Evolutionary conservation across 2,113 vertebrate species (phyloP), one percentile per base, ranked within the genome.

Genomic region (Suricata suricatta): DNA sequence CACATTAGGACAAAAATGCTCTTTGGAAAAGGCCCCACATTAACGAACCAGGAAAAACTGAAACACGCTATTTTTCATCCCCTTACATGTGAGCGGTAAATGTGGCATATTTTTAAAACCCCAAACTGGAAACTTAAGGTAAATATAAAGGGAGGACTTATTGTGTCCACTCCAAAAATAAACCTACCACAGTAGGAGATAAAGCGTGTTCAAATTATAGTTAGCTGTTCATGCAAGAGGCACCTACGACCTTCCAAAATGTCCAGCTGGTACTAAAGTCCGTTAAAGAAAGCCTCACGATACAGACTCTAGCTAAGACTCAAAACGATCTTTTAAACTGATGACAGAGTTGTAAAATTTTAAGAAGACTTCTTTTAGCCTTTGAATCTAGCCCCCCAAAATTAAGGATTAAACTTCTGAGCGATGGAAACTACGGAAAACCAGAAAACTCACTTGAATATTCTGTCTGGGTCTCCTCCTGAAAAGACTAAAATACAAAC

Each of bases 401-500:
- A 71, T 52, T 83, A 57, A 85, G 25, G 13, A 82, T 88, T 89
- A 82, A 95, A 77, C 27, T 64, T 80, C 64, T 25, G 27, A 95
- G 64, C 57, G 31, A 89, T 35, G 88, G 52, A 90, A 57, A 92
- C 88, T 54, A 93, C 88, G 41, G 80, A 97, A 95, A 97, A 94
- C 35, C 41, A 68, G 33, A 93, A 96, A 96, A 94, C 81, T 96
- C 84, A 83, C 95, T 96, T 87, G 63, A 80, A 90, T 93, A 88
- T 92, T 95, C 79, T 88, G 88, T 93, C 87, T 89, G 86, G 83
- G 35, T 93, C 97, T 96, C 96, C 96, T 98, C 89, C 97, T 96
- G 63, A 97, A 98, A 97, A 86, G 76, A 97, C 95, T 97, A 93
- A 97, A 95, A 80, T 97, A 95, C 90, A 96, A 96, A 88, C 72